A percentile compares a stretch with the other conserved stretches of the same genome.
These are phyloP conservation scores for Alaudala cheleensis DNA, from an alignment of 2,113 vertebrate genomes.

Conservation along the genomic window DNA sequence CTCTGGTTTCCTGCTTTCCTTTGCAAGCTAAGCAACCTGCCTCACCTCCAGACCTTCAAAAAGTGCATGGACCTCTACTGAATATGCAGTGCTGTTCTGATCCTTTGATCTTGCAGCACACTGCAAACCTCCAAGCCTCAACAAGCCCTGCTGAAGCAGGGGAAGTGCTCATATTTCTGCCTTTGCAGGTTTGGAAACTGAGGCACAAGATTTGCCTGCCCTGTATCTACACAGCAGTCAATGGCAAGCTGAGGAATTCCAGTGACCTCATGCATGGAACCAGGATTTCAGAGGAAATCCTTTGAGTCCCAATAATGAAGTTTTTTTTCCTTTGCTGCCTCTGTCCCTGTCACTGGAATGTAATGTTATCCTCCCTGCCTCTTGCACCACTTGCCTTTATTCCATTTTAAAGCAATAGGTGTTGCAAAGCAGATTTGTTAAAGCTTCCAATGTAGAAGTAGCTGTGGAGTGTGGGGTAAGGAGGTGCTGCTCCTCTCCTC, in stretches of 20 bases:
- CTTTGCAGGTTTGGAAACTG: neutral
- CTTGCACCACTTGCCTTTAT: neutral
- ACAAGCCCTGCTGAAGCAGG: conserved; percentile 28
- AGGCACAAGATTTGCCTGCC: neutral
- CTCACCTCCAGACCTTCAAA: neutral
- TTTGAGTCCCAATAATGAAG: neutral
- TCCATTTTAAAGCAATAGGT: neutral
- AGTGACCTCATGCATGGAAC: neutral
- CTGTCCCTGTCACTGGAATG: neutral
- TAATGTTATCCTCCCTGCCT: neutral
- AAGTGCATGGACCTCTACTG: neutral
- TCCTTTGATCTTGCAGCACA: conserved; percentile 41
- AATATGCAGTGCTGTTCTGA: neutral
- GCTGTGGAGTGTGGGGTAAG: neutral
- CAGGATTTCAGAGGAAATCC: neutral
- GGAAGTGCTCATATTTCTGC: neutral
- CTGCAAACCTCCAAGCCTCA: conserved; percentile 22
- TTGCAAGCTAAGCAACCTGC: conserved; percentile 27
- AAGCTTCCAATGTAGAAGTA: neutral
- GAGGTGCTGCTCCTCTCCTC: neutral
- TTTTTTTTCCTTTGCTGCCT: neutral
- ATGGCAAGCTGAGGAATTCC: neutral
- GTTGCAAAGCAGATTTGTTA: neutral
- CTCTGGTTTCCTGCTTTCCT: neutral
- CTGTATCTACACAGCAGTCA: neutral